These are phyloP conservation scores for Calcarius lapponicus DNA, from an alignment of 2,797 vertebrate species.

Conservation along the genomic window DNA sequence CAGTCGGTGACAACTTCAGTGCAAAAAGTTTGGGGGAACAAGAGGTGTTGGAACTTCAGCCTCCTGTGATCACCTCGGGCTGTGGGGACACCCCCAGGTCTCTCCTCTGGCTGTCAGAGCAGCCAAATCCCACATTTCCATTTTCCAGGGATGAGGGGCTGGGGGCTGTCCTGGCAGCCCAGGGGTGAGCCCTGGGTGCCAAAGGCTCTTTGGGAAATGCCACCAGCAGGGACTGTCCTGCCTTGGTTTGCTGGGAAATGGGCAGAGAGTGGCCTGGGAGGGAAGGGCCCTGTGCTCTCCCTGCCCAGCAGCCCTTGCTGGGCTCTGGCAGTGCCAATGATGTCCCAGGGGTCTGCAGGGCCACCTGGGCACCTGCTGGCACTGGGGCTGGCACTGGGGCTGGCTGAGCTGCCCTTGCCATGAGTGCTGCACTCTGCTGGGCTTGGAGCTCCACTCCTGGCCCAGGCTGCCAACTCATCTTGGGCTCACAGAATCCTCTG, in stretches of 20 bases:
- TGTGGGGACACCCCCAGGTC: neutral
- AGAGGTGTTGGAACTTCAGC: constrained; percentile 25
- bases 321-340: fast-evolving
- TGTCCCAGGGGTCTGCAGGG: neutral
- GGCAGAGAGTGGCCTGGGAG: neutral
- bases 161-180: neutral
- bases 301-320: fast-evolving
- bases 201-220: neutral
- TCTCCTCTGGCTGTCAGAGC: fast-evolving
- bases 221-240: fast-evolving
- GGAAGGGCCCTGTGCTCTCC: neutral
- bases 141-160: fast-evolving
- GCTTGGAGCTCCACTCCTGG: neutral
- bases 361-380: fast-evolving
- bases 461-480: neutral
- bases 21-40: neutral
- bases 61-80: fast-evolving
- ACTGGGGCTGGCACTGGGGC: neutral
- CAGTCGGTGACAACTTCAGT: neutral
- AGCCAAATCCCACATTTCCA: neutral
- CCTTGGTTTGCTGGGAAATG: neutral
- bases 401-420: fast-evolving
- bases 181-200: neutral
- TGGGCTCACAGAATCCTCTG: fast-evolving
- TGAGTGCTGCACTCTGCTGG: fast-evolving